Conservation (phyloP, 2,888 invertebrate genomes). For the Macrophya annulata region DNA sequence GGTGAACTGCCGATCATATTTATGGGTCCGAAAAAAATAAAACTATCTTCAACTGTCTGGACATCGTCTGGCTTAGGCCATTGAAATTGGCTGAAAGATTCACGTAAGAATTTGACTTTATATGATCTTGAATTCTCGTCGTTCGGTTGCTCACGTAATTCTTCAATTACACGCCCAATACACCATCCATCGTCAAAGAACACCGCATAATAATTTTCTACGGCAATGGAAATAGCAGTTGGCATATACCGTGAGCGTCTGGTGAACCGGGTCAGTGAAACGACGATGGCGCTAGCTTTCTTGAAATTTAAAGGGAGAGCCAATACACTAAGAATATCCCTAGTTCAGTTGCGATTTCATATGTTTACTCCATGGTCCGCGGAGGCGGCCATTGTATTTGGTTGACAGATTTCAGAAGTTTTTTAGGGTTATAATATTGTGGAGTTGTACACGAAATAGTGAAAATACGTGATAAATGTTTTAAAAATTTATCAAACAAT, state of each 20-base stretch:
- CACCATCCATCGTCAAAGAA: conserved; percentile 37
- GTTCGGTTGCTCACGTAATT: background rate
- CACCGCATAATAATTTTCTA: conserved; percentile 39
- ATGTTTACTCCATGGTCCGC: no score
- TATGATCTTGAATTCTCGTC: background rate
- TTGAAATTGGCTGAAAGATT: conserved; percentile 34
- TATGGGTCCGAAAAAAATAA: conserved; percentile 39
- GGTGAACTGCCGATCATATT: conserved; percentile 33
- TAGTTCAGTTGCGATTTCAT: no score
- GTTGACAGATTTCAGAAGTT: no score
- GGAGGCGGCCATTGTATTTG: no score
- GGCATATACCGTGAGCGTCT: background rate
- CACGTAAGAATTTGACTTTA: conserved; percentile 33
- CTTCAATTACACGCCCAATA: conserved; percentile 36
- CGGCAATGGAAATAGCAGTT: conserved; percentile 18
- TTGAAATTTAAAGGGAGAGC: background rate
- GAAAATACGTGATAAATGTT: no score
- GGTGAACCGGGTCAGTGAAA: background rate
- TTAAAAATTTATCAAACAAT: no score
- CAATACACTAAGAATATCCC: no score
- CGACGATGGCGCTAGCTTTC: background rate
- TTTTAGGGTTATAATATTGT: no score
- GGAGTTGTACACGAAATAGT: no score
- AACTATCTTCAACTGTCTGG: conserved; percentile 41
- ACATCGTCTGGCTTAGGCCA: conserved; percentile 24